phyloP scores from a whole-genome alignment of 2,888 invertebrate species.

The Tetanocera ferruginea region DNA sequence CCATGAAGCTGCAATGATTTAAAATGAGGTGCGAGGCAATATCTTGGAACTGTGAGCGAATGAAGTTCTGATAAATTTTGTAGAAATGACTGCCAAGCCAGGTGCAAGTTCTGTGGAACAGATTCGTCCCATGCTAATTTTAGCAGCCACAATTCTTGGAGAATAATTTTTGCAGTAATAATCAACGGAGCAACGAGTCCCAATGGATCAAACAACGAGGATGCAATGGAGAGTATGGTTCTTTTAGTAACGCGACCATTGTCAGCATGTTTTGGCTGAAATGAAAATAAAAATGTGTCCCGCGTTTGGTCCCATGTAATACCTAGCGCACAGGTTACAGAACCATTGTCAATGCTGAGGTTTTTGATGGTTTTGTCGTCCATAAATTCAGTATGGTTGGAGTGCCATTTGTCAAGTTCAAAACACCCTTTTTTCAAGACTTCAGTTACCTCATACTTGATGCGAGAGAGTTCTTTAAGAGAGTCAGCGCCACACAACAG shows the following conservation, averaged over 20 bases:
- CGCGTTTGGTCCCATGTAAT: neutral
- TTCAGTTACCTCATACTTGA: neutral
- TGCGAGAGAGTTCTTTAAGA: neutral
- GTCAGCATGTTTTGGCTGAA: neutral
- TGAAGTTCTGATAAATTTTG: neutral
- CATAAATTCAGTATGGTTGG: neutral
- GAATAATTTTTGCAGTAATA: conserved; percentile 16
- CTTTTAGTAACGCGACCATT: neutral
- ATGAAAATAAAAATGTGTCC: neutral
- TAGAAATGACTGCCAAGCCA: neutral
- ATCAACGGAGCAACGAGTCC: neutral
- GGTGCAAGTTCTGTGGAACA: too few species aligned
- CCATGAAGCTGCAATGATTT: neutral
- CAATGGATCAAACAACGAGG: neutral
- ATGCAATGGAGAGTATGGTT: neutral
- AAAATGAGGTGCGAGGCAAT: neutral
- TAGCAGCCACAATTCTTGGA: conserved; percentile 10
- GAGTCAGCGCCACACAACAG: neutral
- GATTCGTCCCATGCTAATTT: neutral
- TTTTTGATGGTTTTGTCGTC: neutral
- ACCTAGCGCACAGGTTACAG: neutral
- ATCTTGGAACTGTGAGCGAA: neutral
- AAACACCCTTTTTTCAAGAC: neutral
- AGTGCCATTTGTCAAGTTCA: neutral
- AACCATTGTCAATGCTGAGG: neutral